phyloP scores from a whole-genome alignment of 2,113 vertebrate species.

The Vireo altiloquus region DNA sequence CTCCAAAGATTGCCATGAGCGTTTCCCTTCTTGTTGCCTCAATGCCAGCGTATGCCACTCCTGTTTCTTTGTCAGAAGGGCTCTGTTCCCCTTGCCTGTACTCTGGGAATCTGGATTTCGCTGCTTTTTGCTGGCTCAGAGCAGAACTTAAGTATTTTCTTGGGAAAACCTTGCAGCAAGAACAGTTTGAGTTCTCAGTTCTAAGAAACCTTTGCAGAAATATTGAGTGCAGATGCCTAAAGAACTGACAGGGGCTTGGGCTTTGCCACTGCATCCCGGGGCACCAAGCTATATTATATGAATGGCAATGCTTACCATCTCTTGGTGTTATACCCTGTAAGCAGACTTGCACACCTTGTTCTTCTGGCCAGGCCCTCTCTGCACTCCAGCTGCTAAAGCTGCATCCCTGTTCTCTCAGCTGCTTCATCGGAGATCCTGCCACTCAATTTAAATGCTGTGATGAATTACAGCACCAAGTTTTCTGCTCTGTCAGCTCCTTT shows the following conservation, averaged over 20 bases:
- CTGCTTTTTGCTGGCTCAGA: neutral
- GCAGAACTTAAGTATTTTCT: neutral
- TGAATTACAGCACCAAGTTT: neutral
- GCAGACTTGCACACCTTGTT: neutral
- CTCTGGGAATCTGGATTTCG: neutral
- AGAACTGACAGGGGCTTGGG: neutral
- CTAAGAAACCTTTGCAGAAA: neutral
- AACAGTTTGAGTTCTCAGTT: neutral
- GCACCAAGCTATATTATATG: neutral
- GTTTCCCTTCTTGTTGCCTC: neutral
- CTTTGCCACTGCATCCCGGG: neutral
- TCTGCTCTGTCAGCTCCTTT: neutral
- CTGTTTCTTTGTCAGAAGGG: neutral
- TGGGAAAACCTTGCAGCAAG: neutral
- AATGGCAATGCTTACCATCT: neutral
- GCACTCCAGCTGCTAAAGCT: neutral
- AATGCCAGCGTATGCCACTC: rapidly evolving
- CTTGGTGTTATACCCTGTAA: neutral
- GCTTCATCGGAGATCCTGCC: neutral
- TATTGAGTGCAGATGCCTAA: neutral
- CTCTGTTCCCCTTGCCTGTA: neutral
- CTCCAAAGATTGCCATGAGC: neutral
- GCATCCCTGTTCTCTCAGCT: neutral
- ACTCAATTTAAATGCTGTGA: neutral
- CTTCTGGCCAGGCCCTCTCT: neutral